These are phyloP conservation scores for Leucophenga montana DNA, from an alignment of 2,888 invertebrate species.

Conservation along the genomic window DNA sequence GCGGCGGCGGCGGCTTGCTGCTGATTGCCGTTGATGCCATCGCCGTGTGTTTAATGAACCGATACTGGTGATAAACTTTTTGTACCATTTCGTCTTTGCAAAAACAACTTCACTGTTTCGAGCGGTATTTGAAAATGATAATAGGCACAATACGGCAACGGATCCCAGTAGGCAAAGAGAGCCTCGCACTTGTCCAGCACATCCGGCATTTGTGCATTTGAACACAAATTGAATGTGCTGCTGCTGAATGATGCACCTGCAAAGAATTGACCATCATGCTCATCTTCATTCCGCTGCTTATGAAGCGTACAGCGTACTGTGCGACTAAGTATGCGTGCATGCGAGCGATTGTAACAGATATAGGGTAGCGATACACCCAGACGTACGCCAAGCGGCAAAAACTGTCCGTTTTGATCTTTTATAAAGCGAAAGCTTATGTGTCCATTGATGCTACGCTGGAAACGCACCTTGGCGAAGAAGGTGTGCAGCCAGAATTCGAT, in stretches of 20 bases:
- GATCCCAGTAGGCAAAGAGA: slow-evolving; percentile 88
- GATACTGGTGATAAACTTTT: slow-evolving; percentile 64
- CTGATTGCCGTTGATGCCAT: slow-evolving; percentile 23
- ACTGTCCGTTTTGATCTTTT: slow-evolving; percentile 75
- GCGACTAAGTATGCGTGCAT: slow-evolving; percentile 78
- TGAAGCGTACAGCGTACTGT: slow-evolving; percentile 76
- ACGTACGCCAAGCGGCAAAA: slow-evolving; percentile 80
- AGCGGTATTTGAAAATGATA: slow-evolving; percentile 86
- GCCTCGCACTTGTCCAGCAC: slow-evolving; percentile 86
- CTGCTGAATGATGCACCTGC: slow-evolving; percentile 71
- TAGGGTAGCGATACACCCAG: slow-evolving; percentile 88
- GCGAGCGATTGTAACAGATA: slow-evolving; percentile 82
- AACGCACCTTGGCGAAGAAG: slow-evolving; percentile 80
- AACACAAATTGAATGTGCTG: slow-evolving; percentile 67
- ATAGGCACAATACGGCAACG: slow-evolving; percentile 88
- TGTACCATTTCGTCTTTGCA: slow-evolving; percentile 73
- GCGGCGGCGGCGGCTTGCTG: slow-evolving; percentile 25
- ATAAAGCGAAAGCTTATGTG: slow-evolving; percentile 86
- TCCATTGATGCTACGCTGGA: slow-evolving; percentile 81
- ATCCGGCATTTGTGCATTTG: slow-evolving; percentile 46
- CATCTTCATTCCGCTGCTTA: slow-evolving; percentile 75
- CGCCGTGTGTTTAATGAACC: slow-evolving; percentile 61
- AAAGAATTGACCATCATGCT: slow-evolving; percentile 47
- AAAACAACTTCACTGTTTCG: slow-evolving; percentile 76
- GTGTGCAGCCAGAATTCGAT: slow-evolving; percentile 82